These are phyloP conservation scores for Neotoma lepida DNA, from an alignment of 2,113 vertebrate genomes.

Conservation along the genomic window DNA sequence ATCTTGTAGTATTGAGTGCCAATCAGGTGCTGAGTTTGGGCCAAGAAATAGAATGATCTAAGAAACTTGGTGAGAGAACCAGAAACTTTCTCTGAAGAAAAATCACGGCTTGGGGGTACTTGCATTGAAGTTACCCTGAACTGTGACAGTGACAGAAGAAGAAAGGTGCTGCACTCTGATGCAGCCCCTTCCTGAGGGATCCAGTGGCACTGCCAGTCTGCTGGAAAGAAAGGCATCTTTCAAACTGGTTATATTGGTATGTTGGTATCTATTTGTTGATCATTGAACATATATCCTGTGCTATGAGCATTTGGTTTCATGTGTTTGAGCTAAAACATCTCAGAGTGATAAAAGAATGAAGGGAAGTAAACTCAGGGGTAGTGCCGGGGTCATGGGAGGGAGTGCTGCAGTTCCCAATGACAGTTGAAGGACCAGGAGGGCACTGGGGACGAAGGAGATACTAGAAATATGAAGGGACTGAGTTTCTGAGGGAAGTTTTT, in stretches of 20 bases:
- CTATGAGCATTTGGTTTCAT: neutral
- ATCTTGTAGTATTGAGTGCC: neutral
- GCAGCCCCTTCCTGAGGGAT: neutral
- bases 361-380: neutral
- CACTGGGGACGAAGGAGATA: neutral
- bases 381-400: neutral
- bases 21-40: neutral
- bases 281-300: neutral
- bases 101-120: neutral
- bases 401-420: neutral
- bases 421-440: neutral
- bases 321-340: neutral
- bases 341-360: neutral
- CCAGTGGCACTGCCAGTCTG: neutral
- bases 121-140: neutral
- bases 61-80: neutral
- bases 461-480: neutral
- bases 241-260: neutral
- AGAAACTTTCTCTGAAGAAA: neutral
- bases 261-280: conserved; percentile 1
- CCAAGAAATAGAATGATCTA: neutral
- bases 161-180: neutral
- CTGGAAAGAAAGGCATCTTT: neutral
- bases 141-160: neutral
- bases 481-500: neutral